Conservation (phyloP, 2,797 vertebrate species). For the Dromococcyx pavoninus region DNA sequence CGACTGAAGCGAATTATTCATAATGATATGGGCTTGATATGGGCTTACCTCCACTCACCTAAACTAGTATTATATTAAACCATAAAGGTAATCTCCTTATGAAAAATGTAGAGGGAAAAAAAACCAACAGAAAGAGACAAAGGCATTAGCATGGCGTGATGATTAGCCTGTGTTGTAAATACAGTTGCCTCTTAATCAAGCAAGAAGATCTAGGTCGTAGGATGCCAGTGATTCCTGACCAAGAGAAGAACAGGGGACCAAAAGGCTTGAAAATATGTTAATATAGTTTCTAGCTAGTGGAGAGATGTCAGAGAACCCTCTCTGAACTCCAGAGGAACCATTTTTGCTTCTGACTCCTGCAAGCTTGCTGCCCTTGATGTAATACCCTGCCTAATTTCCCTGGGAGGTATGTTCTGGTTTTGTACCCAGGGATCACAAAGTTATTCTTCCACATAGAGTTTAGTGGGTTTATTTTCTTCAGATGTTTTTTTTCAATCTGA, state of each 20-base stretch:
- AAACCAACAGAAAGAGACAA: background rate
- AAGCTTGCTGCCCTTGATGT: background rate
- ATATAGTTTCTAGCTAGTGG: background rate
- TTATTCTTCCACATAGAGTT: background rate
- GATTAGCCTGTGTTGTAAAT: background rate
- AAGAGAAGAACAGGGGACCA: background rate
- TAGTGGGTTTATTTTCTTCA: background rate
- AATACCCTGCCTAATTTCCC: background rate
- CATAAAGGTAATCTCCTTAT: background rate
- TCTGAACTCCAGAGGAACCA: background rate
- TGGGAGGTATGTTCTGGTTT: background rate
- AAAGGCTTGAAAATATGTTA: background rate
- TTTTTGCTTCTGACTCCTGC: background rate
- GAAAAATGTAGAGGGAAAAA: background rate
- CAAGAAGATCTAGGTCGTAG: background rate
- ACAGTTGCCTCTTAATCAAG: background rate
- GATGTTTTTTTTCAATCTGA: background rate
- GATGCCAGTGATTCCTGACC: background rate
- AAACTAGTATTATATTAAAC: background rate
- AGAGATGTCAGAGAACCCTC: background rate
- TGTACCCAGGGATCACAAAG: background rate
- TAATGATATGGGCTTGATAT: background rate
- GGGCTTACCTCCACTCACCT: background rate
- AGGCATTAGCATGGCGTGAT: background rate
- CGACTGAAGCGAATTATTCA: background rate